Conservation (phyloP, 2,888 invertebrate species). For the Acrobasis consociella region DNA sequence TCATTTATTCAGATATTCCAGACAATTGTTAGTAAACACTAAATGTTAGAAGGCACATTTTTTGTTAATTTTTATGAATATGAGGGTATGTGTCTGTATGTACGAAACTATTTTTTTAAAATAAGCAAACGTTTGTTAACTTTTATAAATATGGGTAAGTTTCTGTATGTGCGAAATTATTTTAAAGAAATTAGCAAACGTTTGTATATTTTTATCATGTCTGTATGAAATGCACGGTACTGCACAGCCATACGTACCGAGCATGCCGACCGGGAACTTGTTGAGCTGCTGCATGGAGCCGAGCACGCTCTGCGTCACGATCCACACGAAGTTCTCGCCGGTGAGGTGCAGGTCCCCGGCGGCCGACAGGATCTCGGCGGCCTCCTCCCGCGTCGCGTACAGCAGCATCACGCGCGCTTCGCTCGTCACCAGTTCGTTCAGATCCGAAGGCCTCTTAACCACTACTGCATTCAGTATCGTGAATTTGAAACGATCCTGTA, state of each 20-base stretch:
- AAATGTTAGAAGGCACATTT: no score
- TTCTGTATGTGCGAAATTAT: no score
- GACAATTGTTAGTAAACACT: no score
- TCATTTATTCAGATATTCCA: no score
- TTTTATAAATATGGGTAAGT: no score
- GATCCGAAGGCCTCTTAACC: constrained; percentile 88
- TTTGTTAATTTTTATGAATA: no score
- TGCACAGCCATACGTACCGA: constrained; percentile 84
- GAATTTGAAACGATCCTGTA: constrained; percentile 84
- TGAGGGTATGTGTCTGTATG: no score
- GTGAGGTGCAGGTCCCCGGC: constrained; percentile 90
- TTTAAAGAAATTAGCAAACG: no score
- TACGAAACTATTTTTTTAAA: no score
- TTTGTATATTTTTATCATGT: no score
- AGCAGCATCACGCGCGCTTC: constrained; percentile 96
- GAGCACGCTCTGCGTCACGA: constrained; percentile 96
- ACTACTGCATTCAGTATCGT: constrained; percentile 93
- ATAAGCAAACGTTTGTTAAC: no score
- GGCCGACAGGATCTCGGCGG: constrained; percentile 89
- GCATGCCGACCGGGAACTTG: constrained; percentile 95
- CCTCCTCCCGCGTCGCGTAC: constrained; percentile 95
- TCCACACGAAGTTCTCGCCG: constrained; percentile 97
- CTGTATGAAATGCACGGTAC: no score
- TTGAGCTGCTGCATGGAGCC: constrained; percentile 87
- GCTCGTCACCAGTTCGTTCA: constrained; percentile 92